Conservation (phyloP, 2,797 vertebrate genomes). For the Rhynchonycteris naso region DNA sequence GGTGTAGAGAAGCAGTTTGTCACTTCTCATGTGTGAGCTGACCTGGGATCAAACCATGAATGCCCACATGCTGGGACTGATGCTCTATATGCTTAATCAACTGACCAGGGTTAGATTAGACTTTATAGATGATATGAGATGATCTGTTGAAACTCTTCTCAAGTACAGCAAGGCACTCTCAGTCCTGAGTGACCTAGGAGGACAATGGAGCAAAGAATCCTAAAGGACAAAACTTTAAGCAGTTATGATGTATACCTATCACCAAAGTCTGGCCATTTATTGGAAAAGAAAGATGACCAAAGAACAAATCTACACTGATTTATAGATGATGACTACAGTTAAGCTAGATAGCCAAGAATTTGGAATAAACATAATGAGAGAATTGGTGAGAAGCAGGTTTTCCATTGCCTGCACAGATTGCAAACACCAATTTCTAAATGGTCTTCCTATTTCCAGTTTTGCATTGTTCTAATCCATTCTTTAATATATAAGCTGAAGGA, state of each 20-base stretch:
- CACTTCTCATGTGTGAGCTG: too few relatives aligned
- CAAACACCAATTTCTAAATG: neutral
- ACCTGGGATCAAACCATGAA: too few relatives aligned
- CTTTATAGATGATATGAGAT: neutral
- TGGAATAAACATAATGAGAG: neutral
- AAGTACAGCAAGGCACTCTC: neutral
- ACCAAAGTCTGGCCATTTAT: neutral
- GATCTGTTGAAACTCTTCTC: neutral
- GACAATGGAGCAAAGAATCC: neutral
- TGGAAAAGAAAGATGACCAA: neutral
- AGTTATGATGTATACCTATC: too few relatives aligned
- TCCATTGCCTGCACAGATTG: neutral
- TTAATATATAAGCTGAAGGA: neutral
- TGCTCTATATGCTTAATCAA: too few relatives aligned
- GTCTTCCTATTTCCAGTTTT: neutral
- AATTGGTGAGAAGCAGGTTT: neutral
- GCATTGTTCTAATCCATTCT: neutral
- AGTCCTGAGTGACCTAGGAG: neutral
- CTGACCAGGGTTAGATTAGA: neutral
- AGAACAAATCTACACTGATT: neutral
- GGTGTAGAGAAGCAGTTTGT: too few relatives aligned
- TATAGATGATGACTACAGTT: neutral
- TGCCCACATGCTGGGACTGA: too few relatives aligned
- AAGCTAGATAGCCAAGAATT: neutral
- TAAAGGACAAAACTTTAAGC: neutral